Conservation (phyloP, 1,140 invertebrate genomes). For the Listronotus oregonensis region DNA sequence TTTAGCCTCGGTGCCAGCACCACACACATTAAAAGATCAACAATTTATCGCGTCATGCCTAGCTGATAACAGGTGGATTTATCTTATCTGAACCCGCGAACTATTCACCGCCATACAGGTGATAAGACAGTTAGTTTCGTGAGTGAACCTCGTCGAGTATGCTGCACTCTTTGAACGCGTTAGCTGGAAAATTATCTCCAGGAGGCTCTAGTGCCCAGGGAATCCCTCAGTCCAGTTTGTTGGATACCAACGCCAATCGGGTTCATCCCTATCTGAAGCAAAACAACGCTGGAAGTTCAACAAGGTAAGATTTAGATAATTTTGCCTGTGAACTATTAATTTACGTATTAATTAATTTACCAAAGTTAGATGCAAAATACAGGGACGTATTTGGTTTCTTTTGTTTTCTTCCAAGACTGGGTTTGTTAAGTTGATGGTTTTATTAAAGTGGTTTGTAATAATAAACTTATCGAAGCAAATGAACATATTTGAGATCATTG, state of each 20-base stretch:
- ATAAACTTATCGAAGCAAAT: no score
- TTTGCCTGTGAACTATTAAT: background rate
- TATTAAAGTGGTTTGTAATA: no score
- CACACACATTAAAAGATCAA: constrained; percentile 14
- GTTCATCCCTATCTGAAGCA: constrained; percentile 64
- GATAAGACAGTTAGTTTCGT: constrained; percentile 43
- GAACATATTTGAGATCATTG: no score
- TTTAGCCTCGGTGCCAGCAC: constrained; percentile 11
- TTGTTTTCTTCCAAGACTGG: no score
- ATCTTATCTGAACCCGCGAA: constrained; percentile 42
- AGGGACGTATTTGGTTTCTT: no score
- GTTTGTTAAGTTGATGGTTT: no score
- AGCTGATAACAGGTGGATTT: constrained; percentile 35
- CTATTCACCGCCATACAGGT: constrained; percentile 39
- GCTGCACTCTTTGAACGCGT: constrained; percentile 77
- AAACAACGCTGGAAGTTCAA: constrained; percentile 39
- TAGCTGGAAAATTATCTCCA: constrained; percentile 81
- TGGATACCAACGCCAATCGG: constrained; percentile 64
- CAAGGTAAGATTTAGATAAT: constrained; percentile 29
- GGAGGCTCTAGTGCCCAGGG: constrained; percentile 35
- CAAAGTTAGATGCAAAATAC: no score
- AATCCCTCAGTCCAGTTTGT: constrained; percentile 51
- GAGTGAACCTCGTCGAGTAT: constrained; percentile 56
- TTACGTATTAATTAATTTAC: background rate
- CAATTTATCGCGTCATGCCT: constrained; percentile 18